phyloP scores from a whole-genome alignment of 1,140 invertebrate genomes.

The Papilio polytes region DNA sequence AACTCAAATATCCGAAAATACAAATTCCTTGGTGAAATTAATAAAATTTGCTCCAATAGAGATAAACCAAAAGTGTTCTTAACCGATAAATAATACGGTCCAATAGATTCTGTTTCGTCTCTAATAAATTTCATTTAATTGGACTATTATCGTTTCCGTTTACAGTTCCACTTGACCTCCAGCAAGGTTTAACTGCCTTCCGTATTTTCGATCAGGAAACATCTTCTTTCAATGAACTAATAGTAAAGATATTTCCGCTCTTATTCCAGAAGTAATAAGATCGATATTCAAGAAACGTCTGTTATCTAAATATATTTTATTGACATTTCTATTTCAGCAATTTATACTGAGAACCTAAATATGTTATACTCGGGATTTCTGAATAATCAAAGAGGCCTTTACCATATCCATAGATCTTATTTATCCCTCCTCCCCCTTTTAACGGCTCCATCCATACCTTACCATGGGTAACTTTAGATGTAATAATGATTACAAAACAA shows the following conservation, averaged over 20 bases:
- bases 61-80: neutral
- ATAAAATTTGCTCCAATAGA: neutral
- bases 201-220: slow-evolving; percentile 22
- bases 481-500: neutral
- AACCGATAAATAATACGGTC: neutral
- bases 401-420: neutral
- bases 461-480: neutral
- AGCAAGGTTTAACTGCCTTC: slow-evolving; percentile 12
- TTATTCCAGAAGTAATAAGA: neutral
- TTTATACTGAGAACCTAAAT: neutral
- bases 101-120: slow-evolving; percentile 28
- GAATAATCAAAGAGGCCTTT: too few relatives aligned
- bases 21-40: neutral
- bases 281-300: neutral
- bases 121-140: slow-evolving; percentile 36
- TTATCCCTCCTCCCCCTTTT: too few relatives aligned
- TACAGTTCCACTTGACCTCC: slow-evolving; percentile 29
- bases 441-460: neutral
- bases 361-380: too few relatives aligned
- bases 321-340: neutral
- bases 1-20: neutral
- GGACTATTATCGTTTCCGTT: slow-evolving; percentile 34
- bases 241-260: neutral
- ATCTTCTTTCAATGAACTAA: slow-evolving; percentile 11
- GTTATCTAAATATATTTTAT: slow-evolving; percentile 3